Percentiles rank a stretch among this genome's conserved stretches.
phyloP scores from a whole-genome alignment of 2,888 invertebrate genomes.

The Calephelis perditalis region DNA sequence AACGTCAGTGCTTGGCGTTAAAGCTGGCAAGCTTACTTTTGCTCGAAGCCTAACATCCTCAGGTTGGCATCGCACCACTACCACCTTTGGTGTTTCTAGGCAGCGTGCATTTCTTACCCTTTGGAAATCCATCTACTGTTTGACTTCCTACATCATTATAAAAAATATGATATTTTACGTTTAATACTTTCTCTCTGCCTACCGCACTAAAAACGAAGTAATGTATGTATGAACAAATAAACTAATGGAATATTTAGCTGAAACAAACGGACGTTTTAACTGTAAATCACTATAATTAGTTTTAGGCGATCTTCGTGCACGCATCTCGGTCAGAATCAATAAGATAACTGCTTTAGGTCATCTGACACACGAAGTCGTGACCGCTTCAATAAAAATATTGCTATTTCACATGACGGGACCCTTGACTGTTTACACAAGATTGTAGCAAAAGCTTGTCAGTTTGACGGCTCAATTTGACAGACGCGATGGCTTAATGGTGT shows the following conservation, averaged over 20 bases:
- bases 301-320: conserved; percentile 4
- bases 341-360: conserved; percentile 20
- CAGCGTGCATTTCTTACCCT: too few species aligned
- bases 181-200: too few species aligned
- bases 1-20: too few species aligned
- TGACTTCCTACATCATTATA: too few species aligned
- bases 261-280: conserved; percentile 3
- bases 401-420: conserved; percentile 12
- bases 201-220: too few species aligned
- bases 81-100: too few species aligned
- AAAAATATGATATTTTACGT: too few species aligned
- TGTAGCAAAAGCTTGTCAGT: conserved; percentile 11
- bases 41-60: too few species aligned
- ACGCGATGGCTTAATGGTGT: background rate
- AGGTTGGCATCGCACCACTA: too few species aligned
- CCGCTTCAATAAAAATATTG: conserved; percentile 20
- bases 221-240: too few species aligned
- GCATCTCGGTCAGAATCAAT: conserved; percentile 12
- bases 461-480: conserved; percentile 7
- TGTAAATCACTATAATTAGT: conserved; percentile 10
- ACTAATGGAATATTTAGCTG: background rate
- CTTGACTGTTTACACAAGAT: conserved; percentile 9
- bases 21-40: too few species aligned
- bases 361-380: conserved; percentile 23
- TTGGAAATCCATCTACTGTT: too few species aligned